A percentile compares a stretch with the other conserved stretches of the same genome.
These are phyloP conservation scores for Cassiopea xamachana DNA, from an alignment of 30 jellyfish, hydroid and myxozoan genomes.

Conservation along the genomic window DNA sequence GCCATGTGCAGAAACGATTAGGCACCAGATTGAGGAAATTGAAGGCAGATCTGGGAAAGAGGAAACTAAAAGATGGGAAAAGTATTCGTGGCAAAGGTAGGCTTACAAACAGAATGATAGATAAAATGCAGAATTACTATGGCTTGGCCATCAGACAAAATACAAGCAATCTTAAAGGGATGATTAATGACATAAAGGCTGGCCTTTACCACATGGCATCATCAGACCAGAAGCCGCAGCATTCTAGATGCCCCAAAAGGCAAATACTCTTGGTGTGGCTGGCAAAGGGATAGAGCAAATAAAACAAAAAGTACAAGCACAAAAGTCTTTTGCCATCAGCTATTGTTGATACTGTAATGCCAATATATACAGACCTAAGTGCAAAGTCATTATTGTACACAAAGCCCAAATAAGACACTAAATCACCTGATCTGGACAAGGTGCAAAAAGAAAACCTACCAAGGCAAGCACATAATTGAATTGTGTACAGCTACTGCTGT, in stretches of 20 bases:
- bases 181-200: not conserved
- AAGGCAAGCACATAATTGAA: not conserved
- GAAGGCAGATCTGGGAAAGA: slow-evolving; percentile 14
- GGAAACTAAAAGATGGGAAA: slow-evolving; percentile 46
- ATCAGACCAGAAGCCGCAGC: slow-evolving; percentile 2
- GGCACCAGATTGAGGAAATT: slow-evolving; percentile 53
- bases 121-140: slow-evolving; percentile 1
- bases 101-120: not conserved
- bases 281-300: slow-evolving; percentile 35
- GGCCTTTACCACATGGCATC: slow-evolving; percentile 5
- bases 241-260: not conserved
- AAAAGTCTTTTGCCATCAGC: slow-evolving; percentile 4
- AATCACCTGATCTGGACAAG: slow-evolving; percentile 18
- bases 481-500: slow-evolving; percentile 3
- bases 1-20: slow-evolving; percentile 58
- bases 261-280: not conserved
- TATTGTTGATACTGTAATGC: not conserved
- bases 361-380: slow-evolving; percentile 45
- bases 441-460: slow-evolving; percentile 24
- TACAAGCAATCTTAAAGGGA: not conserved
- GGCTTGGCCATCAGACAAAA: not conserved
- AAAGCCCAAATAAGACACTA: slow-evolving; percentile 53
- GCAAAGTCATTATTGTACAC: slow-evolving; percentile 34
- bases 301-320: slow-evolving; percentile 47
- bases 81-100: slow-evolving; percentile 65